phyloP scores from a whole-genome alignment of 1,140 invertebrate species.

The Cyclargus thomasi region DNA sequence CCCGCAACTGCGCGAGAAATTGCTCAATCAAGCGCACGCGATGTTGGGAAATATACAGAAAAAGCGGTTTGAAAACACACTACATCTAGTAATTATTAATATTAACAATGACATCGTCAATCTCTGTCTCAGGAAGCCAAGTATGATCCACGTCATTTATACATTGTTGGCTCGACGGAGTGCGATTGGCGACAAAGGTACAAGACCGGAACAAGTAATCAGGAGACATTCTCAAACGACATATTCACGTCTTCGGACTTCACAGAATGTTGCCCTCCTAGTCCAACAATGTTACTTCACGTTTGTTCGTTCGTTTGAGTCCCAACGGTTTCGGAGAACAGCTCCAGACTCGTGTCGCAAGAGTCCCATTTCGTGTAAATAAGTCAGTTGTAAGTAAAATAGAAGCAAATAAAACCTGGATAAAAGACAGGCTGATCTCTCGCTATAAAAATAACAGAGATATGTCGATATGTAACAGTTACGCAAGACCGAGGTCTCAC shows the following conservation, averaged over 20 bases:
- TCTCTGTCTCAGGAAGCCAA: not conserved
- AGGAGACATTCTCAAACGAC: too few relatives aligned
- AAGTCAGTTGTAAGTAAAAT: too few relatives aligned
- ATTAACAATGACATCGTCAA: not conserved
- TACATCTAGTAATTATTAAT: conserved; percentile 4
- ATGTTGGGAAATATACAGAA: not conserved
- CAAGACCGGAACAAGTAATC: too few relatives aligned
- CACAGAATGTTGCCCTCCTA: too few relatives aligned
- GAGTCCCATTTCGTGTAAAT: too few relatives aligned
- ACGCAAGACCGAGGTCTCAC: not conserved
- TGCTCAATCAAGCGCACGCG: not conserved
- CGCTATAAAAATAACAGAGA: not conserved
- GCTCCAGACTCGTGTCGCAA: too few relatives aligned
- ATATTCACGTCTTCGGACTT: too few relatives aligned
- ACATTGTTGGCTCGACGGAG: not conserved
- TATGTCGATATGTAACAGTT: not conserved
- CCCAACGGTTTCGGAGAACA: too few relatives aligned
- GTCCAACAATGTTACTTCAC: too few relatives aligned
- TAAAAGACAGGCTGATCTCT: too few relatives aligned
- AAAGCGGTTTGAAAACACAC: not conserved
- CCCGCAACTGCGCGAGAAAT: not conserved
- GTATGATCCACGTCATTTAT: not conserved
- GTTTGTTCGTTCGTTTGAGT: too few relatives aligned
- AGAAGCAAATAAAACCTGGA: too few relatives aligned
- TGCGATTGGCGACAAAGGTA: not conserved